These are phyloP conservation scores for Yponomeuta sedellus DNA, from an alignment of 2,888 invertebrate species.

Conservation along the genomic window DNA sequence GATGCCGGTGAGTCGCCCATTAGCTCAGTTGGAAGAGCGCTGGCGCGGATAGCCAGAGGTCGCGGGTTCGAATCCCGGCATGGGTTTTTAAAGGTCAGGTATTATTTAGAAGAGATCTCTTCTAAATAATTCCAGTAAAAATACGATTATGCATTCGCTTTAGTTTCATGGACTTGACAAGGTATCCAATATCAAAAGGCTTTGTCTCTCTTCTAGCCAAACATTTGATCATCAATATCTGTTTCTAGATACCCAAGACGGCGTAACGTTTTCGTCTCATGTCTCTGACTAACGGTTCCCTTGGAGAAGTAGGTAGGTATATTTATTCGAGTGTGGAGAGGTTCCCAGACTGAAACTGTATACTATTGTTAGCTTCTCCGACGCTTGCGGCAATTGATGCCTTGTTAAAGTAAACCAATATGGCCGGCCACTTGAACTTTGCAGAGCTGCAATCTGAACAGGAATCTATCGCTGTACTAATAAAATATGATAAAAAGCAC, in stretches of 20 bases:
- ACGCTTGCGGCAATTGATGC: constrained; percentile 12
- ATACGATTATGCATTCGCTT: too few relatives aligned
- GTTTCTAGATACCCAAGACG: constrained; percentile 6
- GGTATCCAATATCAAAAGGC: background rate
- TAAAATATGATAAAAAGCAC: background rate
- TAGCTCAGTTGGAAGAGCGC: too few relatives aligned
- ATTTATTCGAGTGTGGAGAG: constrained; percentile 16
- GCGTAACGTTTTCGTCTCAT: constrained; percentile 10
- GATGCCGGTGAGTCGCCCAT: too few relatives aligned
- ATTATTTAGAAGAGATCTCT: too few relatives aligned
- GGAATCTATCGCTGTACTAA: background rate
- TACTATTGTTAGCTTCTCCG: constrained; percentile 30
- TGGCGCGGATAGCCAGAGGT: too few relatives aligned
- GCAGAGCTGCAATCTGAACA: background rate
- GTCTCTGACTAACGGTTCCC: constrained; percentile 34
- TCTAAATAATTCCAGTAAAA: too few relatives aligned
- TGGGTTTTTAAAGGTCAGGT: too few relatives aligned
- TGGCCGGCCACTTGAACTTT: constrained; percentile 9
- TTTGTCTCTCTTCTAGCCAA: background rate
- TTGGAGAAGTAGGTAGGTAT: background rate
- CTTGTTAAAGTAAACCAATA: background rate
- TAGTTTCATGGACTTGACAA: too few relatives aligned
- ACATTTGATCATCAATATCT: background rate
- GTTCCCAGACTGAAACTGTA: constrained; percentile 58
- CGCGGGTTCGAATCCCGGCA: too few relatives aligned